Evolutionary conservation across 2,113 vertebrate genomes (phyloP), one percentile per base, ranked within the genome.

Genomic region (Gnathochromis pfefferi): DNA sequence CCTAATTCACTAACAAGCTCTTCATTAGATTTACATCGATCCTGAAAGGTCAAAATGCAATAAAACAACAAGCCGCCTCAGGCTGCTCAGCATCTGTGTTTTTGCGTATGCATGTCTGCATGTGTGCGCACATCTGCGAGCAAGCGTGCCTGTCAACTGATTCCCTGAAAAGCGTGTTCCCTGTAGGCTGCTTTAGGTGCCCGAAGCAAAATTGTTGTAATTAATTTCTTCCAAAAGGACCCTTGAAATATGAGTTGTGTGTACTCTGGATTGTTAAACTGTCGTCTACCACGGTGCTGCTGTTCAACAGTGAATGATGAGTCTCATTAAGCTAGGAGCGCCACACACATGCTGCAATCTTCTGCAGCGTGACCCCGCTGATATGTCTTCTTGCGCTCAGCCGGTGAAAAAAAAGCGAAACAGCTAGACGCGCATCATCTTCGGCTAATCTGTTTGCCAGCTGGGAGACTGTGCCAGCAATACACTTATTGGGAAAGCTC

Each of bases 1-100:
- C 55, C 16, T 87, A 38, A 91, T 87, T 93, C 88, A 87, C 87
- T 94, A 89, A 91, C 85, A 80, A 90, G 83, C 90, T 58, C 83
- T 90, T 94, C 84, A 90, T 89, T 85, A 84, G 87, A 88, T 93
- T 88, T 73, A 84, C 47, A 85, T 83, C 7, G 80, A 83, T 88
- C 81, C 82, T 58, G 21, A 88, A 90, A 85, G 86, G 88, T 89
- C 82, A 88, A 45, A 90, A 93, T 81, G 83, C 80, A 86, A 89
- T 91, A 87, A 83, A 85, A 84, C 65, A 83, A 88, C 40, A 90
- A 86, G 65, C 75, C 16, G 84, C 90, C 82, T 42, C 49, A n/a
- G 93, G 93, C 85, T 88, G 75, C 75, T 80, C 23, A 17, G 70
- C 81, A 82, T 80, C 65, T 79, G 63, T 70, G 82, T 84, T 68